Base-by-base conservation (phyloP, 1,140 invertebrate species). In the Arctopsyche grandis region DNA sequence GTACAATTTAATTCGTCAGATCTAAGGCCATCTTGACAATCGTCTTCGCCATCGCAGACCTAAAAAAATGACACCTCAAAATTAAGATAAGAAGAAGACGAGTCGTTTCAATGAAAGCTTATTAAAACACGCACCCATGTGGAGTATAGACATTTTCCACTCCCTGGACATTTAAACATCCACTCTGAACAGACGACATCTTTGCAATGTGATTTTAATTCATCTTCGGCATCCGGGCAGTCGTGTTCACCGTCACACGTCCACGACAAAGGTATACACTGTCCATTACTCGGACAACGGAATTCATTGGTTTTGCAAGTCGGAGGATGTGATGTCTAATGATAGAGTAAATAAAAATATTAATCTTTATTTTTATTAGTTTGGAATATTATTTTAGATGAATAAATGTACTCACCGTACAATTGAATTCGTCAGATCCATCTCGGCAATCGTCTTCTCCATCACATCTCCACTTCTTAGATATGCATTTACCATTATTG, bases 1-100 rank as follows among this genome's bases (percentile, higher is more conserved):
- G 88, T 89, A 80, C 94, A 95, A 78, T 95, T 92, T 0, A 87
- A 85, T 85, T 97, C 95, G 84, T 96, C 94, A 0, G 91, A 92
- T 0, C 89, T 89, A 79, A 92, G 88, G 0, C 85, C 86, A 81
- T 93, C 91, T 0, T 86, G 83, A 83, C 93, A 94, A 81, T 94
- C 93, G 71, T 89, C 88, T 79, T 93, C 92, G 0, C 93, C 93
- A 84, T 95, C 94, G 86, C 94, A 95, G 0, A 90, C 86, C 90
- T 91, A 85, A 0, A 60, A 52, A 77, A 66, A 22, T 60, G 9
- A 60, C 48, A 19, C 29, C 29, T 4, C 19, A 9, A 60, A n/a
- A 5, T 52, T 52, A 52, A 3, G 12, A 52, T 52, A 52, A 3
- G 4, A 1, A 12, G 12, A 52, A n/a, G 16, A 14, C 12, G 3